Evolutionary conservation across 2,888 invertebrate genomes (phyloP), one percentile per base, ranked within the genome.

Genomic region (Dusona sp.): DNA sequence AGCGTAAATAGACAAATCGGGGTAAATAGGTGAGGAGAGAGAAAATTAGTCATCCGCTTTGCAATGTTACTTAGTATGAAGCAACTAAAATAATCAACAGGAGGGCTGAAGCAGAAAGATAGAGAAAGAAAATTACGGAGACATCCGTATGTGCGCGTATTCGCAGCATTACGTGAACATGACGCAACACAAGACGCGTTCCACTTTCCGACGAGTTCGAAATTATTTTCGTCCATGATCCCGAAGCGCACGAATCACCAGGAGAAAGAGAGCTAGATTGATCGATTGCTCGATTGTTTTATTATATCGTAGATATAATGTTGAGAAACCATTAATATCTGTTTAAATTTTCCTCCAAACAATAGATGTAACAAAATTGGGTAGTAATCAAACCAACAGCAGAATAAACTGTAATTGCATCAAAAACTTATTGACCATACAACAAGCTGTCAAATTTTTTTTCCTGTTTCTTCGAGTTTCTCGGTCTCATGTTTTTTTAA

Each of bases 161-260:
- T 70, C 51, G 42, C n/a, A 25, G 73, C 57, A 82, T 80, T 82
- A 82, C 79, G 79, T 70, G 79, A 82, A 64, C 78, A 68, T 85
- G 82, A 85, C 82, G 85, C 85, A 85, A 85, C 42, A 19, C 19
- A 68, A 64, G 48, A 64, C 38, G 13, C 79, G 85, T 74, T 82
- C 85, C 85, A 79, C 85, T 85, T 85, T 85, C 79, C 67, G 79
- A 67, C 68, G 78, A 48, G 74, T 79, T 85, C 61, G 65, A 82
- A 82, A 85, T 85, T 85, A 85, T 85, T 85, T 85, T 82, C 79
- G 85, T 85, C 74, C 79, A 82, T 85, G 79, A 82, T 64, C 25
- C 54, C 48, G 61, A 54, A 72, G 33, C 64, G 11, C 48, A 33
- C 36, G n/a, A 61, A 70, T 25, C 64, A 51, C 8, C 64, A n/a